Evolutionary conservation across 2,113 vertebrate species (phyloP).

Genomic region (Hassar affinis): DNA sequence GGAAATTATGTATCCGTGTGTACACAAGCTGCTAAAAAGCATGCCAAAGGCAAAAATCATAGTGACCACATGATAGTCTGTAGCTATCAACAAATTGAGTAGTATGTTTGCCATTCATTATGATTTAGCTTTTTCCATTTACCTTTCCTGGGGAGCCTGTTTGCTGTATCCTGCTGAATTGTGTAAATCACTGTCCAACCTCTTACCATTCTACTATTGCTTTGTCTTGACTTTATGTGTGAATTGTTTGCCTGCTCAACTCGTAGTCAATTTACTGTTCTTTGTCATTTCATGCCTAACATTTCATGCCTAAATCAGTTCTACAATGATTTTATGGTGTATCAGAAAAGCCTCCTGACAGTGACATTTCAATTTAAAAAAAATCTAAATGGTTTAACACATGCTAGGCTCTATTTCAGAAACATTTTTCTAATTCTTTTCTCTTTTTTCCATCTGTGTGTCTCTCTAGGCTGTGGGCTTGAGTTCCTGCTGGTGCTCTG

Average conservation of each 20-base stretch:
- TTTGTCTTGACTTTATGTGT: slow-evolving; percentile 1
- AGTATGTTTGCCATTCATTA: slow-evolving; percentile 31
- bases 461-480: slow-evolving; percentile 79
- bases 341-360: slow-evolving; percentile 11
- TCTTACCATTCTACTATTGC: slow-evolving; percentile 7
- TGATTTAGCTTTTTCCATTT: slow-evolving; percentile 9
- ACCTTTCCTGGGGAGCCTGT: slow-evolving; percentile 18
- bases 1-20: background rate
- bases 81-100: slow-evolving; percentile 15
- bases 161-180: background rate
- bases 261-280: background rate
- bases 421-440: slow-evolving; percentile 8
- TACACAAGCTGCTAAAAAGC: slow-evolving; percentile 13
- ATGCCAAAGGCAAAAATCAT: slow-evolving; percentile 14
- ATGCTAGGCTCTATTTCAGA: background rate
- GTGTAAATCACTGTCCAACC: slow-evolving; percentile 22
- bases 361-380: background rate
- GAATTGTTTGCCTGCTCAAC: background rate
- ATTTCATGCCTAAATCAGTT: background rate
- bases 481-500: slow-evolving; percentile 92
- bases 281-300: background rate
- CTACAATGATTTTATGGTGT: background rate
- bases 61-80: slow-evolving; percentile 10
- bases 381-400: background rate
- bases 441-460: slow-evolving; percentile 9